Percentiles rank a stretch among this genome's conserved stretches.
Conservation (phyloP, 2,113 vertebrate genomes). For the Myotis brandtii region DNA sequence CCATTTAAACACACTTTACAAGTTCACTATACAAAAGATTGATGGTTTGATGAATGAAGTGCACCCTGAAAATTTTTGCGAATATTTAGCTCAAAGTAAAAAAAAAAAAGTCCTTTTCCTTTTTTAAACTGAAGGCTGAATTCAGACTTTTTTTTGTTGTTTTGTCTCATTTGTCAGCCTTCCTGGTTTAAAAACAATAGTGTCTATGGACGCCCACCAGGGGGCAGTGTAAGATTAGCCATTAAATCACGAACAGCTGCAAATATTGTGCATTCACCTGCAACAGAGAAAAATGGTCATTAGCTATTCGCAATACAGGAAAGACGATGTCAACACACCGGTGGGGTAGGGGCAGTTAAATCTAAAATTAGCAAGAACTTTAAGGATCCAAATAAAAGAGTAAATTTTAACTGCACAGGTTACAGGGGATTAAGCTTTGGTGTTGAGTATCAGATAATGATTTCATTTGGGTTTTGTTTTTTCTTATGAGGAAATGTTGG, state of each 20-base stretch:
- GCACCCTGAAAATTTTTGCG: slow-evolving; percentile 93
- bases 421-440: slow-evolving; percentile 35
- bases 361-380: slow-evolving; percentile 69
- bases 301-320: slow-evolving; percentile 85
- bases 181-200: slow-evolving; percentile 85
- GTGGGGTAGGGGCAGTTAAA: slow-evolving; percentile 71
- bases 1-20: slow-evolving; percentile 96
- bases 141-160: slow-evolving; percentile 78
- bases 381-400: slow-evolving; percentile 69
- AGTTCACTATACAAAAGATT: slow-evolving; percentile 95
- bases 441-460: slow-evolving; percentile 51
- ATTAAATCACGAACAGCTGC: slow-evolving; percentile 99
- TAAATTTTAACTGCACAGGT: slow-evolving; percentile 64
- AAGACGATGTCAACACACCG: slow-evolving; percentile 79
- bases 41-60: slow-evolving; percentile 94
- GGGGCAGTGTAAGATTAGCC: slow-evolving; percentile 95
- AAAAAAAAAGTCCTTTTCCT: slow-evolving; percentile 78
- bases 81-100: slow-evolving; percentile 86
- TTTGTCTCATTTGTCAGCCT: slow-evolving; percentile 87
- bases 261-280: slow-evolving; percentile 99
- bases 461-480: slow-evolving; percentile 57
- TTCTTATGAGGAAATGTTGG: slow-evolving; percentile 22
- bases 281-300: slow-evolving; percentile 87
- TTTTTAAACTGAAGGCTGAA: slow-evolving; percentile 87
- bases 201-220: slow-evolving; percentile 93